Conservation (phyloP, 2,888 invertebrate species). For the Drosophila meridionalis region DNA sequence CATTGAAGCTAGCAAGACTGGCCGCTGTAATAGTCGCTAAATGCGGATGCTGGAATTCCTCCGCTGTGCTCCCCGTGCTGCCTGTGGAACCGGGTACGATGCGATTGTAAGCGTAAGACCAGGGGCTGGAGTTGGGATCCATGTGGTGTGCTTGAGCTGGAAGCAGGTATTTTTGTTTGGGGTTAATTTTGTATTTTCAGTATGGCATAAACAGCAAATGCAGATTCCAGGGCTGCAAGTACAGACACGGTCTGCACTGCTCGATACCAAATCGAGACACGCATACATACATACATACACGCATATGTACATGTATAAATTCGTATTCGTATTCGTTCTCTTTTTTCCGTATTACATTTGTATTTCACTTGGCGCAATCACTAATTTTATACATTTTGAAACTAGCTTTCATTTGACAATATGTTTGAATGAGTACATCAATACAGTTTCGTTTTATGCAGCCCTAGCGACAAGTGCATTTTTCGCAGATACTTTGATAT, state of each 20-base stretch:
- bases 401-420: conserved; percentile 2
- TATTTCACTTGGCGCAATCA: conserved; percentile 10
- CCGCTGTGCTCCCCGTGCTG: conserved; percentile 88
- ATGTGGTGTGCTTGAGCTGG: conserved; percentile 85
- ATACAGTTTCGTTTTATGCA: conserved; percentile 36
- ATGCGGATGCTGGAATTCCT: conserved; percentile 90
- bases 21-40: conserved; percentile 86
- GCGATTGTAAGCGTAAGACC: conserved; percentile 94
- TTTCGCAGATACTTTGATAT: conserved; percentile 48
- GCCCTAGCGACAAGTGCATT: conserved; percentile 57
- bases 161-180: conserved; percentile 34
- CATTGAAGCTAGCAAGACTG: conserved; percentile 88
- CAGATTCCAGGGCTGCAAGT: conserved; percentile 32
- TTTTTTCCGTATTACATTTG: not conserved
- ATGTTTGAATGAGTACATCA: conserved; percentile 7
- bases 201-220: conserved; percentile 36
- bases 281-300: conserved; percentile 11
- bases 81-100: conserved; percentile 88
- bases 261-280: conserved; percentile 13
- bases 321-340: not conserved
- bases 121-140: conserved; percentile 95
- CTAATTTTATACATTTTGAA: not conserved
- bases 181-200: conserved; percentile 25
- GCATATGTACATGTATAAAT: conserved; percentile 21
- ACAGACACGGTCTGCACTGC: conserved; percentile 29